These are phyloP conservation scores for Pachyramphus minor DNA, from an alignment of 2,113 vertebrate species.

Conservation along the genomic window DNA sequence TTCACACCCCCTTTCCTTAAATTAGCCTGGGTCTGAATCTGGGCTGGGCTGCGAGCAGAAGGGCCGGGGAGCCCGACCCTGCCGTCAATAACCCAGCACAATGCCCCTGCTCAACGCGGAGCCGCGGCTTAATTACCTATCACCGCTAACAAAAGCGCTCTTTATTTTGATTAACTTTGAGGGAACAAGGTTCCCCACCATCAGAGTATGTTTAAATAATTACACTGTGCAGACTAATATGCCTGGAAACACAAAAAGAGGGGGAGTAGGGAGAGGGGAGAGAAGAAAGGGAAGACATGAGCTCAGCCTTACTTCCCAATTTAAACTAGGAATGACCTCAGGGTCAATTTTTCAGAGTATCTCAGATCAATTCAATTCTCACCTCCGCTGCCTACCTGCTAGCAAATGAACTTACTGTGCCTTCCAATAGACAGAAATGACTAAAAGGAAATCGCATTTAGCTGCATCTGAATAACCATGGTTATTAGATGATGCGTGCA, in stretches of 20 bases:
- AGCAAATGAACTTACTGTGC: slow-evolving; percentile 58
- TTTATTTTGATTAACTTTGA: slow-evolving; percentile 69
- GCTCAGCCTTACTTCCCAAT: slow-evolving; percentile 60
- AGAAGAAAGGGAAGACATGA: slow-evolving; percentile 48
- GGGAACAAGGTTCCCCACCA: slow-evolving; percentile 18
- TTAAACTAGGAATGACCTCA: slow-evolving; percentile 61
- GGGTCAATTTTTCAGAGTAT: slow-evolving; percentile 66
- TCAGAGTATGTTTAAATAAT: slow-evolving; percentile 62
- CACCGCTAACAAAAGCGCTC: slow-evolving; percentile 39
- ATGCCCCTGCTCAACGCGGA: not conserved
- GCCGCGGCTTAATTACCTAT: slow-evolving; percentile 65
- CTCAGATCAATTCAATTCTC: slow-evolving; percentile 72
- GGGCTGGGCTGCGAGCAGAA: accelerated
- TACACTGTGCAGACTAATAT: not conserved
- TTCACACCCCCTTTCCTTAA: not conserved
- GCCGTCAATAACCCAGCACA: slow-evolving; percentile 17
- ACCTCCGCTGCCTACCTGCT: slow-evolving; percentile 66
- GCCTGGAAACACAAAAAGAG: slow-evolving; percentile 13
- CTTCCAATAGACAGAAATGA: slow-evolving; percentile 46
- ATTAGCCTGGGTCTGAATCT: not conserved
- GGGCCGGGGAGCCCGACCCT: not conserved
- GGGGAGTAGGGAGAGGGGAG: not conserved
- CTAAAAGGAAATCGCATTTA: slow-evolving; percentile 52
- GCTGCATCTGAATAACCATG: slow-evolving; percentile 53
- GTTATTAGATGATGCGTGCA: slow-evolving; percentile 29